Percentiles rank a stretch among this genome's conserved stretches.
phyloP scores from a whole-genome alignment of 92 coral and sea anemone genomes.

The Palythoa grandis region DNA sequence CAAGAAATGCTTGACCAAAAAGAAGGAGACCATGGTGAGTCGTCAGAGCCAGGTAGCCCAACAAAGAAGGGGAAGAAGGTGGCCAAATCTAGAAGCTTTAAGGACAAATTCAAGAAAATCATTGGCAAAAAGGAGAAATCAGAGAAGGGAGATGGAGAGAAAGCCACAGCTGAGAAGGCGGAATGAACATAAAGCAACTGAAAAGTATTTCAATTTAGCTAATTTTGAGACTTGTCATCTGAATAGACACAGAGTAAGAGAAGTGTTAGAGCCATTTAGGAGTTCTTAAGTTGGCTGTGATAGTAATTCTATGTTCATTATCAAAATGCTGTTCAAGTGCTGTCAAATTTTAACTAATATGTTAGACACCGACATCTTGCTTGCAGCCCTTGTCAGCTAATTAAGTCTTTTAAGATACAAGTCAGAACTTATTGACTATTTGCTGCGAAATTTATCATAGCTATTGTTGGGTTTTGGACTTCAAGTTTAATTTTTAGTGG shows the following conservation, averaged over 20 bases:
- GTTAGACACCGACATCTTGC: neutral
- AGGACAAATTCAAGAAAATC: constrained; percentile 29
- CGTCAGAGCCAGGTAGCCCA: constrained; percentile 41
- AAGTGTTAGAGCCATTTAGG: neutral
- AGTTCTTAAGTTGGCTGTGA: constrained; percentile 4
- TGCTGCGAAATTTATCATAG: neutral
- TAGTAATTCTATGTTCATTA: constrained; percentile 18
- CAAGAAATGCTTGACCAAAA: constrained; percentile 31
- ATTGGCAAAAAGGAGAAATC: constrained; percentile 35
- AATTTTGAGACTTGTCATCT: constrained; percentile 14
- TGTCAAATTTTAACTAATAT: neutral
- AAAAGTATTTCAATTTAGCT: constrained; percentile 12
- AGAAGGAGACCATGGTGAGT: constrained; percentile 30
- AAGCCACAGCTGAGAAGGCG: constrained; percentile 10
- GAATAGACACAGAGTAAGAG: constrained; percentile 2
- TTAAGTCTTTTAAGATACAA: neutral
- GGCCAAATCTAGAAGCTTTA: constrained; percentile 22
- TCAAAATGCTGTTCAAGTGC: constrained; percentile 8
- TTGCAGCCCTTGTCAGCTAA: constrained; percentile 8
- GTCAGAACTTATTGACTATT: neutral
- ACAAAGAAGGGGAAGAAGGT: constrained; percentile 44
- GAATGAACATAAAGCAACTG: constrained; percentile 9
- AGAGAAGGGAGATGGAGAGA: constrained; percentile 36
- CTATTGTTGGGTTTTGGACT: neutral
- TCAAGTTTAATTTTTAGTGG: neutral